Percentiles rank a stretch among this genome's conserved stretches.
Conservation (phyloP, 2,797 vertebrate species). For the Cetoscarus ocellatus region DNA sequence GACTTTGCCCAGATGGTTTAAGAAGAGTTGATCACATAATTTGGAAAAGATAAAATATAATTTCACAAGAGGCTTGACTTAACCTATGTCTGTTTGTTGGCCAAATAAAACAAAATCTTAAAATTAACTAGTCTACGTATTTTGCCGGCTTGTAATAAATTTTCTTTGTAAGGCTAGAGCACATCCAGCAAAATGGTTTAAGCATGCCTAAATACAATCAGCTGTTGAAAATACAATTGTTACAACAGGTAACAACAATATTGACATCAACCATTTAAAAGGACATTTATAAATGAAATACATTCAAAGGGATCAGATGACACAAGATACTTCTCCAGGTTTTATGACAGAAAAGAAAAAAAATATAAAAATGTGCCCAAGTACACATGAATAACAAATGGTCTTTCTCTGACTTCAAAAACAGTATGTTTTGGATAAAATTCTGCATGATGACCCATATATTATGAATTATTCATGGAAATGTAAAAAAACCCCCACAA, state of each 20-base stretch:
- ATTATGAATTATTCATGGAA: not conserved
- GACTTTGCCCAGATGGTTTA: slow-evolving; percentile 27
- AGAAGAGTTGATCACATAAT: slow-evolving; percentile 8
- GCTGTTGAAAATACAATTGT: slow-evolving; percentile 67
- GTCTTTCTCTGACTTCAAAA: no score
- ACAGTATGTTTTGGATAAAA: no score
- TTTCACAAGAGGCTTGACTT: slow-evolving; percentile 22
- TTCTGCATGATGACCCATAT: no score
- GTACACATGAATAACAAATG: no score
- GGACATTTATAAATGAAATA: slow-evolving; percentile 74
- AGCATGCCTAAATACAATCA: slow-evolving; percentile 85
- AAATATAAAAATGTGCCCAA: not conserved
- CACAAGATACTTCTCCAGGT: slow-evolving; percentile 46
- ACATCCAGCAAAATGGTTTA: slow-evolving; percentile 77
- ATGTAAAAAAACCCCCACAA: not conserved
- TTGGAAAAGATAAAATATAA: not conserved
- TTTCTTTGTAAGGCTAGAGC: slow-evolving; percentile 83
- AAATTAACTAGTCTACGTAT: slow-evolving; percentile 54
- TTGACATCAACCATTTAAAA: slow-evolving; percentile 62
- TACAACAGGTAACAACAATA: slow-evolving; percentile 57
- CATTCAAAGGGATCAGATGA: slow-evolving; percentile 73
- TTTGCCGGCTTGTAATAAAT: slow-evolving; percentile 61
- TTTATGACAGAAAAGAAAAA: slow-evolving; percentile 36
- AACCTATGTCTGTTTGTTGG: slow-evolving; percentile 29
- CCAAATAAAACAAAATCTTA: slow-evolving; percentile 43